Conservation (phyloP, 2,888 invertebrate species). For the Acanthococcus lagerstroemiae region DNA sequence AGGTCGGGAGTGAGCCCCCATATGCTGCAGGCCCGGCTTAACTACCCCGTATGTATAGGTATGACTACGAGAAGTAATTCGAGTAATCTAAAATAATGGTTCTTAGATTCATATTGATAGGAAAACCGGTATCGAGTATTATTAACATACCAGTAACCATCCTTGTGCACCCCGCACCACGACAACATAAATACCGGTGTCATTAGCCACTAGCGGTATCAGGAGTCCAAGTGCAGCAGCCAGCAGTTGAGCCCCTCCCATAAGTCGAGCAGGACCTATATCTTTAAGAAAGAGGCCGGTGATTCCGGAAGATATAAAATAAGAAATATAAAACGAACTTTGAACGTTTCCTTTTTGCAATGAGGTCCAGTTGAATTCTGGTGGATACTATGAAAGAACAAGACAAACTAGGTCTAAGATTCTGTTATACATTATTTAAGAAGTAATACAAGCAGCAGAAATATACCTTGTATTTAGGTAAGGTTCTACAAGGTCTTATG, state of each 20-base stretch:
- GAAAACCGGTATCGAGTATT: no score
- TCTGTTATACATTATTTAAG: no score
- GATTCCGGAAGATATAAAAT: conserved; percentile 6
- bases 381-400: not conserved
- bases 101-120: no score
- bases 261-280: not conserved
- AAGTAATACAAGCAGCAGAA: no score
- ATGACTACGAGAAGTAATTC: no score
- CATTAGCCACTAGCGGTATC: not conserved
- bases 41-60: no score
- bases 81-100: no score
- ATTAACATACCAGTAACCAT: no score
- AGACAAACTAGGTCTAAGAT: no score
- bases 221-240: not conserved
- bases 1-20: no score
- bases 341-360: conserved; percentile 1
- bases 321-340: conserved; percentile 1
- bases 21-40: no score
- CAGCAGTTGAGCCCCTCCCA: conserved; percentile 5
- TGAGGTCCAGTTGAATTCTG: conserved; percentile 12
- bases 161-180: not conserved
- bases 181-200: not conserved
- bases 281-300: not conserved
- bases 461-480: no score
- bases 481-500: not conserved